These are phyloP conservation scores for Emydura subglobosa DNA, from an alignment of 2,113 vertebrate genomes.

Conservation along the genomic window DNA sequence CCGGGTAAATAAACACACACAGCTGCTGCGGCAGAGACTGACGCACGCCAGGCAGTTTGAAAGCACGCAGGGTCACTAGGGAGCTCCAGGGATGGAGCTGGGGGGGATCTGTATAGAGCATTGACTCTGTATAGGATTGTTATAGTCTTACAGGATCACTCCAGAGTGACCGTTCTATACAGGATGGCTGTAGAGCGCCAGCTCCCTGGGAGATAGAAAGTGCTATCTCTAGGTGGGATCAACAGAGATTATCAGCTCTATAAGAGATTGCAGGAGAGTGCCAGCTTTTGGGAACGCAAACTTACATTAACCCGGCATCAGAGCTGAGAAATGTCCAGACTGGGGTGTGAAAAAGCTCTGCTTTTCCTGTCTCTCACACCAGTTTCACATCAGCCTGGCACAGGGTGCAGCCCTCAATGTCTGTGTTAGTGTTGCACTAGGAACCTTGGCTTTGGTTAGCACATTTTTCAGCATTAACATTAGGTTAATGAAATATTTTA, in stretches of 20 bases:
- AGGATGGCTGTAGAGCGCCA: not conserved
- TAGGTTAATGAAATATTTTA: not conserved
- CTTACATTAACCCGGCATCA: not conserved
- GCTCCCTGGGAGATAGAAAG: not conserved
- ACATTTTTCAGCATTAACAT: not conserved
- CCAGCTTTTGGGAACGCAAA: not conserved
- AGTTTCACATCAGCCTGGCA: not conserved
- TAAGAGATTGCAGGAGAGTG: rapidly evolving
- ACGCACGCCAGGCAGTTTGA: not conserved
- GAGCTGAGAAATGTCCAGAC: not conserved
- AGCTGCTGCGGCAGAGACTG: not conserved
- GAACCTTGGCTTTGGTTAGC: not conserved
- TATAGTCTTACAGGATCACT: not conserved
- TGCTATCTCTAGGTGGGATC: not conserved
- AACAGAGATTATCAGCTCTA: too few relatives aligned
- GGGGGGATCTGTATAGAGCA: rapidly evolving
- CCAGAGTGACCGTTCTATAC: not conserved
- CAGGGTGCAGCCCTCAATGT: not conserved
- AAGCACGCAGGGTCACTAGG: not conserved
- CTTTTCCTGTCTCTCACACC: not conserved
- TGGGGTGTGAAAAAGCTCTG: not conserved
- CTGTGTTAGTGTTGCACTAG: not conserved
- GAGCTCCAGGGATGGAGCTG: rapidly evolving
- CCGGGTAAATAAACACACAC: slow-evolving; percentile 30
- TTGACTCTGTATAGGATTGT: not conserved